Evolutionary conservation across 2,797 vertebrate genomes (phyloP), one percentile per base, ranked within the genome.

Genomic region (Lindbergichthys nudifrons): DNA sequence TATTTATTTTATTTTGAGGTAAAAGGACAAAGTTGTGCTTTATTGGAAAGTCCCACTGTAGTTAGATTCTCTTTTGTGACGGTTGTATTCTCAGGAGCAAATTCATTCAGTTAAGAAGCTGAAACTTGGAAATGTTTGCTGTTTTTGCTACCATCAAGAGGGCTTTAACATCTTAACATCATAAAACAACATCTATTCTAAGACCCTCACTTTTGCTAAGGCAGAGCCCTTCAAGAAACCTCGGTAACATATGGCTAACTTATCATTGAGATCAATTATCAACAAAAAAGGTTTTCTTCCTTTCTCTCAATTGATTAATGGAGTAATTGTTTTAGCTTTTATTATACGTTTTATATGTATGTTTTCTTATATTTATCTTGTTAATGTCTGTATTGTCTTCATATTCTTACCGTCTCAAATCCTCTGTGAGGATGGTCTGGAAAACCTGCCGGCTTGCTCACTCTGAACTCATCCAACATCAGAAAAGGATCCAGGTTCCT

Each of bases 341-440:
- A 15, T 51, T 43, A 9, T 9, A 58, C 3, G 5, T 59, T 60
- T 43, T 43, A 3, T 23, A 23, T 23, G 21, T 14, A 21, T 21
- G 19, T 11, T 21, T 3, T 14, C 10, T 56, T 36, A 19, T n/a
- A 62, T 50, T 14, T 32, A 5, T 47, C 23, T 47, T 13, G 10
- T 47, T 13, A 13, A 62, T 19, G 13, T 8, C 26, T 19, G 45
- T n/a, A 42, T 30, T 1, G 3, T 42, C 14, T 26, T 16, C 47
- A 30, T 30, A 21, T 43, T 72, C 93, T 94, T 86, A 96, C 96
- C 1, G 96, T 97, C 87, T 97, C 96, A 95, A 96, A 96, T 59
- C 96, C 95, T 84, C 96, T 91, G 73, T 97, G 96, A 75, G 96
- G 96, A 68, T 97, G 96, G 78, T 97, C 96, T 71, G 96, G 96